Percentiles rank a stretch among this genome's conserved stretches.
Evolutionary conservation across 2,113 vertebrate genomes (phyloP).

Genomic region (Brachyhypopomus gauderio): DNA sequence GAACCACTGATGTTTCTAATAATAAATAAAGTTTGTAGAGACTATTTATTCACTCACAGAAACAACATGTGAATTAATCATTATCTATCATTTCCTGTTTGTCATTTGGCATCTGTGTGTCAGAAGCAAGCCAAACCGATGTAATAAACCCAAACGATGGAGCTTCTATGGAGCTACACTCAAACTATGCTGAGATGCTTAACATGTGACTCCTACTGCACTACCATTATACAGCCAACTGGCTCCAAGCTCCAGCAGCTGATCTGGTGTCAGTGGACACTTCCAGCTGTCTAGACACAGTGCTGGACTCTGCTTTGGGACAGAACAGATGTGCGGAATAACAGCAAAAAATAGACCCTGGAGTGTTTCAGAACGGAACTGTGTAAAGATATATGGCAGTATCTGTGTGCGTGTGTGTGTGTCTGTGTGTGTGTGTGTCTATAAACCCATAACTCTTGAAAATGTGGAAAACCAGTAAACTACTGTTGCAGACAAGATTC

Average conservation of each 20-base stretch:
- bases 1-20: too few relatives aligned
- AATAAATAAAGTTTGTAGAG: too few relatives aligned
- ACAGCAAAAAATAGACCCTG: slow-evolving; percentile 22
- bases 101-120: too few relatives aligned
- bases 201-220: too few relatives aligned
- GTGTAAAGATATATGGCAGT: slow-evolving; percentile 19
- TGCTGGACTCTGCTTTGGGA: slow-evolving; percentile 21
- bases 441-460: slow-evolving; percentile 7
- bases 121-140: too few relatives aligned
- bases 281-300: background rate
- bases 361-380: slow-evolving; percentile 33
- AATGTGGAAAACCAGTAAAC: slow-evolving; percentile 19
- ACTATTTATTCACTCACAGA: too few relatives aligned
- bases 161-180: too few relatives aligned
- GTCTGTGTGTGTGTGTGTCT: background rate
- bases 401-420: slow-evolving; percentile 21
- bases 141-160: too few relatives aligned
- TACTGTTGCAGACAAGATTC: slow-evolving; percentile 35
- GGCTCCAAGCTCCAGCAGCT: background rate
- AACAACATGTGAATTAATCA: too few relatives aligned
- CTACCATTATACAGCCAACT: background rate
- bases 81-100: too few relatives aligned
- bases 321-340: background rate
- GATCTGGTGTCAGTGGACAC: background rate
- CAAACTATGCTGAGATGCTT: too few relatives aligned